Evolutionary conservation across 1,140 invertebrate genomes (phyloP).

Genomic region (Phymorhynchus buccinoides): DNA sequence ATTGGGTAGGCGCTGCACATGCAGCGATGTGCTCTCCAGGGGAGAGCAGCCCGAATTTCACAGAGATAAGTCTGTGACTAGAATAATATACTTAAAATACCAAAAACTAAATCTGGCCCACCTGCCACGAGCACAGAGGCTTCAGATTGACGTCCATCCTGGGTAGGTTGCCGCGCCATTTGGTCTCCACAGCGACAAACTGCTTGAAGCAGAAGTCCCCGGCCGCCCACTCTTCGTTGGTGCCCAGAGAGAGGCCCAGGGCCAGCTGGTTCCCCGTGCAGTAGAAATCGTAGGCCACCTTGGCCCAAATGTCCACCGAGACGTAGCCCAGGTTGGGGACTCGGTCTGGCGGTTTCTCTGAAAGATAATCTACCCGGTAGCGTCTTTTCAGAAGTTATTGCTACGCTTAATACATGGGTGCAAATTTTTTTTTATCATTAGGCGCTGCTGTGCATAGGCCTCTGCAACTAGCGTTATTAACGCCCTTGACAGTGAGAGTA

Average conservation of each 20-base stretch:
- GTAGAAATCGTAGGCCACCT: slow-evolving; percentile 51
- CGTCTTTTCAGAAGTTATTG: no score
- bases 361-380: no score
- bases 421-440: no score
- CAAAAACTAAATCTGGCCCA: not conserved
- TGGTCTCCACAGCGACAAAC: slow-evolving; percentile 26
- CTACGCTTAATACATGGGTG: no score
- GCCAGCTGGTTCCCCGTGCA: not conserved
- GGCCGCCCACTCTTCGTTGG: slow-evolving; percentile 32
- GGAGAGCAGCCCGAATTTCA: no score
- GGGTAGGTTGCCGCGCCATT: not conserved
- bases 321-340: slow-evolving; percentile 30
- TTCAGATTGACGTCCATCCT: slow-evolving; percentile 34
- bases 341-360: slow-evolving; percentile 35
- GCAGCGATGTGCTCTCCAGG: no score
- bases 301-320: slow-evolving; percentile 49
- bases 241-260: not conserved
- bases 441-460: no score
- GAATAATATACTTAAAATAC: no score
- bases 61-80: no score
- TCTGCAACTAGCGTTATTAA: no score
- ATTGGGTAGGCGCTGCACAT: no score
- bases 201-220: slow-evolving; percentile 49
- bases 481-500: no score
- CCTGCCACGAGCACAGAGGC: slow-evolving; percentile 38